These are phyloP conservation scores for Harpalus rufipes DNA, from an alignment of 2,888 invertebrate genomes.

Conservation along the genomic window DNA sequence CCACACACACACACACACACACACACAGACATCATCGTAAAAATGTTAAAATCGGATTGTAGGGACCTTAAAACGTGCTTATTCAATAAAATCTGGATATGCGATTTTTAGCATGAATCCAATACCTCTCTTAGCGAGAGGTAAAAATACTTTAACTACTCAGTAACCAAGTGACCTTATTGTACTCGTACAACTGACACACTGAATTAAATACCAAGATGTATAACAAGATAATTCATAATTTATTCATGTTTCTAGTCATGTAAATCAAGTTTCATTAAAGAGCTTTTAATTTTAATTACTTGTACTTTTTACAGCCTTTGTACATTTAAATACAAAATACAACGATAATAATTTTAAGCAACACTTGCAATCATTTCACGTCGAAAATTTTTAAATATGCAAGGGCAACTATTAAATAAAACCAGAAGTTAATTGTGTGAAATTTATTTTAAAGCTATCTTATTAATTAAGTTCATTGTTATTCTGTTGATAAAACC, in stretches of 20 bases:
- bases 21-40: too few relatives aligned
- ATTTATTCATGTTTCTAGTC: not conserved
- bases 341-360: slow-evolving; percentile 10
- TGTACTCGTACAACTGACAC: not conserved
- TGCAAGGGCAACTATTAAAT: not conserved
- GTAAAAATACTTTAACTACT: too few relatives aligned
- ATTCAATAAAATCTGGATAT: too few relatives aligned
- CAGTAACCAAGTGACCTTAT: too few relatives aligned
- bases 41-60: too few relatives aligned
- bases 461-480: not conserved
- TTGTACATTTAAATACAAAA: not conserved
- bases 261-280: not conserved
- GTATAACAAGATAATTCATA: slow-evolving; percentile 2
- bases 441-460: slow-evolving; percentile 1
- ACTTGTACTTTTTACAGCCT: not conserved
- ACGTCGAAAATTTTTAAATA: not conserved
- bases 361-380: slow-evolving; percentile 3
- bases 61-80: too few relatives aligned
- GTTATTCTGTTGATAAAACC: slow-evolving; percentile 9
- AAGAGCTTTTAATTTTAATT: not conserved
- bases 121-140: too few relatives aligned
- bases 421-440: not conserved
- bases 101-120: too few relatives aligned
- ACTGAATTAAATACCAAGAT: not conserved
- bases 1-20: too few relatives aligned